Evolutionary conservation across 2,797 vertebrate genomes (phyloP).

Genomic region (Dallia pectoralis): DNA sequence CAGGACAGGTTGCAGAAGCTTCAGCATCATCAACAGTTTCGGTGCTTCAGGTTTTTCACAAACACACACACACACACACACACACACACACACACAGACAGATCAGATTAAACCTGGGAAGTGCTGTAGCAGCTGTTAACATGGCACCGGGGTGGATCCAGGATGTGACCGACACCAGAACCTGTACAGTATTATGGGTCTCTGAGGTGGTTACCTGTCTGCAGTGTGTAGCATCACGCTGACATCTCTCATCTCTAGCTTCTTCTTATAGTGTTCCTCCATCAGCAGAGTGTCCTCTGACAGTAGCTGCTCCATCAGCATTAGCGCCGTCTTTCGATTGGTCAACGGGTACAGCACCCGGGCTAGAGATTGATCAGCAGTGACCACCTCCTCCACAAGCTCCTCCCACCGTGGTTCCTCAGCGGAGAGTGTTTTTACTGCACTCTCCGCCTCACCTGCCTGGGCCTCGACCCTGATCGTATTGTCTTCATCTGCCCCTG

Average conservation of each 20-base stretch:
- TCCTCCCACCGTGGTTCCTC: conserved; percentile 69
- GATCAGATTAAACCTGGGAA: not conserved
- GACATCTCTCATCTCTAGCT: conserved; percentile 62
- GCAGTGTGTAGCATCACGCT: conserved; percentile 3
- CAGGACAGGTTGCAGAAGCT: too few relatives aligned
- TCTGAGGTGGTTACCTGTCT: conserved; percentile 55
- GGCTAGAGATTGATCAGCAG: conserved; percentile 80
- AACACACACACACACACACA: not conserved
- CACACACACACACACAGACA: not conserved
- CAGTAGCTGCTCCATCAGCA: conserved; percentile 91
- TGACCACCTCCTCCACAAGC: conserved; percentile 78
- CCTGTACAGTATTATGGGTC: conserved; percentile 28
- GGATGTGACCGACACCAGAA: conserved; percentile 18
- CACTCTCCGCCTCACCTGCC: conserved; percentile 46
- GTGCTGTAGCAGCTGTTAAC: conserved; percentile 44
- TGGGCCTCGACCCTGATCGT: conserved; percentile 20
- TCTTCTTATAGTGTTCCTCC: conserved; percentile 82
- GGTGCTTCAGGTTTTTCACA: conserved; percentile 43
- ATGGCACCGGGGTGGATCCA: conserved; percentile 21
- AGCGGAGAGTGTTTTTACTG: conserved; percentile 10
- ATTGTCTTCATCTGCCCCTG: conserved; percentile 28
- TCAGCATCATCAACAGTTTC: conserved; percentile 43
- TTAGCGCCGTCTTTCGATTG: conserved; percentile 80
- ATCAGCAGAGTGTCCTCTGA: conserved; percentile 80
- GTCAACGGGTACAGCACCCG: conserved; percentile 77